Evolutionary conservation across 2,888 invertebrate species (phyloP), one percentile per base, ranked within the genome.

Genomic region (Baronia brevicornis): DNA sequence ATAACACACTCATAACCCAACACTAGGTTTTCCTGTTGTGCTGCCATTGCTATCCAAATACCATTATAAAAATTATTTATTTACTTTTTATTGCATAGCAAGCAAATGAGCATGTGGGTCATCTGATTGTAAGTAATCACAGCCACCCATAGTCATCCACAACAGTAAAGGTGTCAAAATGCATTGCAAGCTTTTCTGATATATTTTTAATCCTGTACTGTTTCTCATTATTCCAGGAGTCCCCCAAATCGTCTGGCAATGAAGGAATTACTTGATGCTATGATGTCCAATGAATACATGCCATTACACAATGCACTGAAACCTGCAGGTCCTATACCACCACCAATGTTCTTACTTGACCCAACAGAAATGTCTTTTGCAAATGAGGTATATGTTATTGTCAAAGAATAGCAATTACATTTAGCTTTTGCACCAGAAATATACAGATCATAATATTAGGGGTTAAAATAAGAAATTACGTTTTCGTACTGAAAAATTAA

Each of bases 241-340:
- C 75, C 79, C 0, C 78, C 78, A 0, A 84, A 75, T 46, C 77
- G 80, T 19, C 60, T 73, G 44, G 74, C 79, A 0, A 62, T 85
- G 71, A 82, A 82, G 47, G 82, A 84, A 42, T 53, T 84, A 1
- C 46, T 85, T 0, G 82, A 84, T 36, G 67, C 70, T 0, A 53
- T 85, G 12, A 73, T 84, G 65, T 48, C 61, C 0, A 66, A 69
- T 15, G 80, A 84, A 8, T 79, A 71, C 44, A 44, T 64, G 46
- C 70, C 84, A 0, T 51, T 84, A 12, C 84, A 84, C 29, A 59
- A 65, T 17, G 78, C 82, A 0, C 60, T 82, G 17, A 51, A 65
- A 26, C 75, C 84, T 0, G 59, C 72, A 0, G 82, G 79, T 2
- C 79, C 84, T 1, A 63, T 77, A 3, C 77, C 82, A 1, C 70